phyloP scores from a whole-genome alignment of 2,888 invertebrate genomes.

The Hypercompe scribonia region DNA sequence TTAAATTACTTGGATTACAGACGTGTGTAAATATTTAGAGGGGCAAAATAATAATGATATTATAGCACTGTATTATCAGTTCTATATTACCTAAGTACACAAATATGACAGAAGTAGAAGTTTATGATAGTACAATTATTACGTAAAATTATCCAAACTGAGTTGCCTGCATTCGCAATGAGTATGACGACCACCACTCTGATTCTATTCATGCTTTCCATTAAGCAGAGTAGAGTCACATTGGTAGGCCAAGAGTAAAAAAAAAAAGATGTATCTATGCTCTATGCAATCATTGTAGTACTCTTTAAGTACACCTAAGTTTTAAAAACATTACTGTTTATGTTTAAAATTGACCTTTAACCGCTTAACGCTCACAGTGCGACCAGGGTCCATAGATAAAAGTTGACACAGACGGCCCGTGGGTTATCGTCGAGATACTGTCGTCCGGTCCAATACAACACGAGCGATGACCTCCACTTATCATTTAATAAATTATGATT shows the following conservation, averaged over 20 bases:
- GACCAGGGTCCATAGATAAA: constrained; percentile 46
- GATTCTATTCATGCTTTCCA: no score
- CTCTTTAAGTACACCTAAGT: neutral
- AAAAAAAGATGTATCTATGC: no score
- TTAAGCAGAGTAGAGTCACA: no score
- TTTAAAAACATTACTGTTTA: neutral
- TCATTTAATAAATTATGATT: constrained; percentile 50
- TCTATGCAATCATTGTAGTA: no score
- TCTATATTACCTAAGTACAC: neutral
- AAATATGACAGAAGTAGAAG: no score
- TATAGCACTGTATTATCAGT: neutral
- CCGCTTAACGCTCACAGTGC: constrained; percentile 27
- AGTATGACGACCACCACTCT: no score
- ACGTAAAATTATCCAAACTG: no score
- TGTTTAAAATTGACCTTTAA: constrained; percentile 12
- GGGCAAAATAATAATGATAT: neutral
- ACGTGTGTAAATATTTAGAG: no score
- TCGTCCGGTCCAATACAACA: constrained; percentile 57
- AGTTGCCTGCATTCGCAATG: no score
- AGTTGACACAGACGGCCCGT: constrained; percentile 50
- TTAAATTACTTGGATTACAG: no score
- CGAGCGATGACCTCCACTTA: constrained; percentile 56
- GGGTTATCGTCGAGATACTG: constrained; percentile 64
- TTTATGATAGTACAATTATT: no score
- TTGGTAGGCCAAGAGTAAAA: no score